Conservation (phyloP, 2,113 vertebrate genomes). For the Gnathonemus echidnorhynchus region DNA sequence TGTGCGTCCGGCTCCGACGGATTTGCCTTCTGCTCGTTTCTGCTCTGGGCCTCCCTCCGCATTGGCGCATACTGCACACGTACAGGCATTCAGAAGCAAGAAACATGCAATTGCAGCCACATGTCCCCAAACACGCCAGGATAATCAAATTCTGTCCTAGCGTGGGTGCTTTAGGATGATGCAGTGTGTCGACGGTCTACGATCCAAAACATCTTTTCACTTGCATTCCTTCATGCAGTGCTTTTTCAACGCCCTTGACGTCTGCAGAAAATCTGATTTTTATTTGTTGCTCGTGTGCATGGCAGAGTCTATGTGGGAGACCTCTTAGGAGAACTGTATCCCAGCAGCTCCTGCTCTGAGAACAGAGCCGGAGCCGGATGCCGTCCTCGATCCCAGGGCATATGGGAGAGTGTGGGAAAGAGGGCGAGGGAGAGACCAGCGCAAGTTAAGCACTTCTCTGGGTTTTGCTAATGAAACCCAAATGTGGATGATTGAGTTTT, state of each 20-base stretch:
- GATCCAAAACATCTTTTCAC: background rate
- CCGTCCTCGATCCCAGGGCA: background rate
- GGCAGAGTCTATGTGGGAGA: background rate
- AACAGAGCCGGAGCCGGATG: background rate
- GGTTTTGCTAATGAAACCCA: conserved; percentile 1
- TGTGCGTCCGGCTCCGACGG: background rate
- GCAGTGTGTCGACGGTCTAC: background rate
- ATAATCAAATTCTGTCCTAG: background rate
- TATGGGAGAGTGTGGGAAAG: background rate
- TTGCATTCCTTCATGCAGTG: conserved; percentile 4
- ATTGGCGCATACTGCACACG: background rate
- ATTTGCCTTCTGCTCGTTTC: background rate
- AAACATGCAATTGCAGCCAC: background rate
- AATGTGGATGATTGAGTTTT: conserved; percentile 1
- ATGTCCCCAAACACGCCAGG: background rate
- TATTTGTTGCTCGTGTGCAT: background rate
- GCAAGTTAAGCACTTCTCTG: background rate
- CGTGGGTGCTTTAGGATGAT: background rate
- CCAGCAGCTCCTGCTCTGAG: background rate
- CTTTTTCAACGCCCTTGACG: background rate
- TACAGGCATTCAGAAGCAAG: background rate
- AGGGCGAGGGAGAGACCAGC: background rate
- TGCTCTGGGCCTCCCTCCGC: background rate
- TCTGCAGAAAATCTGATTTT: conserved; percentile 11
- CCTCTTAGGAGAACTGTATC: background rate